These are phyloP conservation scores for Drosophila macrospina DNA, from an alignment of 2,888 invertebrate species.

Conservation along the genomic window DNA sequence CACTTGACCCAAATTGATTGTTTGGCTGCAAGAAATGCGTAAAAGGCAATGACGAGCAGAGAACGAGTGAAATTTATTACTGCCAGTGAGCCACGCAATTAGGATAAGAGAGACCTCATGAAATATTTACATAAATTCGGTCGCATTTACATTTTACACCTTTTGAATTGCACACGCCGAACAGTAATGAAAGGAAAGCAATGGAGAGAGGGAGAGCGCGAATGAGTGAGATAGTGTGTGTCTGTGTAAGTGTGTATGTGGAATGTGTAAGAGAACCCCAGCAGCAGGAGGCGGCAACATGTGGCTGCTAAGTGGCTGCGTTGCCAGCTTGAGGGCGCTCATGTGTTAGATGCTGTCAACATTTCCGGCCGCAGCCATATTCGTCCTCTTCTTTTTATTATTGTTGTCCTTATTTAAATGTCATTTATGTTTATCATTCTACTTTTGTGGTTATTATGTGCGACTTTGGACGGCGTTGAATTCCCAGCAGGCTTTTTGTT, in stretches of 20 bases:
- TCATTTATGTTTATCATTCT: slow-evolving; percentile 65
- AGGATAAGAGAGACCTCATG: slow-evolving; percentile 36
- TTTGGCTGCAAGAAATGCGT: background rate
- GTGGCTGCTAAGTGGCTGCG: slow-evolving; percentile 53
- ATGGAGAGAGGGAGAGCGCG: background rate
- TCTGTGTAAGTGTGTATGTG: background rate
- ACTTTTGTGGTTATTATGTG: slow-evolving; percentile 43
- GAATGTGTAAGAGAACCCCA: background rate
- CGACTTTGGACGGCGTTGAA: slow-evolving; percentile 29
- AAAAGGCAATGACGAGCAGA: background rate
- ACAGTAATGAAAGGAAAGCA: slow-evolving; percentile 1
- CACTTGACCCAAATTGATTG: slow-evolving; percentile 47
- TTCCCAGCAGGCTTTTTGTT: slow-evolving; percentile 53
- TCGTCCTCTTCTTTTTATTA: slow-evolving; percentile 20
- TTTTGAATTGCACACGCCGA: slow-evolving; percentile 53
- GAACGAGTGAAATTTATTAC: slow-evolving; percentile 37
- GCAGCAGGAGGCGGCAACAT: slow-evolving; percentile 60
- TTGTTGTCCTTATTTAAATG: slow-evolving; percentile 61
- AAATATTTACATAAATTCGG: slow-evolving; percentile 59
- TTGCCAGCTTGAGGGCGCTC: slow-evolving; percentile 27
- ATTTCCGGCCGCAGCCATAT: slow-evolving; percentile 49
- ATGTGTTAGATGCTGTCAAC: slow-evolving; percentile 28
- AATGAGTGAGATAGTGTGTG: background rate
- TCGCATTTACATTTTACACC: slow-evolving; percentile 74
- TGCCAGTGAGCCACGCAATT: slow-evolving; percentile 50